phyloP scores from a whole-genome alignment of 2,797 vertebrate species.

The Schizopygopsis malacanthus region DNA sequence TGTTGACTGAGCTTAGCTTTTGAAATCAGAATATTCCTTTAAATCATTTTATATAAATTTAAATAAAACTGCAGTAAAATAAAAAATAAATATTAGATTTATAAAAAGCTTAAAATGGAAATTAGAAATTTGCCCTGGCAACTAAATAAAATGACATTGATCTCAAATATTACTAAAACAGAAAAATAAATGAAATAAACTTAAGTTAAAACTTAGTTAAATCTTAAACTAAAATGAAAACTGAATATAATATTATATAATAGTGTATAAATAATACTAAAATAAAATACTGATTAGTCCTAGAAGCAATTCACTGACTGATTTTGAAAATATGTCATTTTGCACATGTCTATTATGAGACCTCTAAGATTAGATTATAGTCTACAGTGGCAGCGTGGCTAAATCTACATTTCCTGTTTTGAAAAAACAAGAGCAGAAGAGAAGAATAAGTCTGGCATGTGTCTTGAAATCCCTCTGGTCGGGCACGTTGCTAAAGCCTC shows the following conservation, averaged over 20 bases:
- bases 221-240: background rate
- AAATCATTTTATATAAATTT: background rate
- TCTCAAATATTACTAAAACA: background rate
- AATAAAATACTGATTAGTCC: background rate
- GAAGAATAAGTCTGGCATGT: background rate
- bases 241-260: background rate
- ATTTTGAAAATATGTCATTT: slow-evolving; percentile 10
- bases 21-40: background rate
- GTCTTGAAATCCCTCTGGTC: background rate
- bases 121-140: background rate
- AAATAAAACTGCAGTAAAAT: background rate
- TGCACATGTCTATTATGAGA: background rate
- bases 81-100: background rate
- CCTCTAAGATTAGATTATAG: background rate
- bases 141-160: background rate
- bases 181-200: background rate
- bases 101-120: background rate
- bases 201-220: background rate
- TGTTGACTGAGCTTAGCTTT: background rate
- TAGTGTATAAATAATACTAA: background rate
- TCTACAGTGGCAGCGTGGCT: background rate
- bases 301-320: background rate
- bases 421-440: background rate
- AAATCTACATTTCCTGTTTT: slow-evolving; percentile 14
- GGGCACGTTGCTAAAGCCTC: slow-evolving; percentile 6